Conservation (phyloP, 2,888 invertebrate genomes). For the Anorthoa munda region DNA sequence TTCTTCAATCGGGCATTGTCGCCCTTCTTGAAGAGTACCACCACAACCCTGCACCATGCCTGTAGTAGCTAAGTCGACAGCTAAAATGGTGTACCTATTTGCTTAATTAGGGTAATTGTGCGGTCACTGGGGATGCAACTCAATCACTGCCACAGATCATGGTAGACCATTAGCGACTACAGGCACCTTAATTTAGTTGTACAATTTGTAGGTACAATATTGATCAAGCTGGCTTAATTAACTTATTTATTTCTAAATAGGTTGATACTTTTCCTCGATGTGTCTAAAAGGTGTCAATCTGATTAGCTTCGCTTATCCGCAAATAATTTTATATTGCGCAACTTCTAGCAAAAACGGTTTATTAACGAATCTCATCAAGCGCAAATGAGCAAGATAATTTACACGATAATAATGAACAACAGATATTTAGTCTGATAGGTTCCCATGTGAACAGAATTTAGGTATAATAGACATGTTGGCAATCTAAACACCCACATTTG, state of each 20-base stretch:
- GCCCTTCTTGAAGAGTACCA: too few relatives aligned
- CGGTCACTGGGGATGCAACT: neutral
- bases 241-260: neutral
- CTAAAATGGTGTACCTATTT: neutral
- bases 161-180: neutral
- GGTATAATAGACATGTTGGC: slow-evolving; percentile 15
- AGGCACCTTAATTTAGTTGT: neutral
- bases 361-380: slow-evolving; percentile 21
- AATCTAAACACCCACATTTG: slow-evolving; percentile 32
- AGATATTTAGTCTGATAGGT: slow-evolving; percentile 18
- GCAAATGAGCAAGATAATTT: slow-evolving; percentile 21
- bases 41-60: too few relatives aligned
- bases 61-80: too few relatives aligned
- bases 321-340: slow-evolving; percentile 9
- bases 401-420: slow-evolving; percentile 28
- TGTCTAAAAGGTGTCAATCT: neutral
- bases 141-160: too few relatives aligned
- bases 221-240: neutral
- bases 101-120: neutral
- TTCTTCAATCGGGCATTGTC: too few relatives aligned
- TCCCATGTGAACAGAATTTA: slow-evolving; percentile 33
- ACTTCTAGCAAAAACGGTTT: slow-evolving; percentile 15
- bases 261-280: neutral
- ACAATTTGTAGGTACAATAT: neutral
- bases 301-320: slow-evolving; percentile 10